phyloP scores from a whole-genome alignment of 2,113 vertebrate genomes.

The Grammomys dolichurus region DNA sequence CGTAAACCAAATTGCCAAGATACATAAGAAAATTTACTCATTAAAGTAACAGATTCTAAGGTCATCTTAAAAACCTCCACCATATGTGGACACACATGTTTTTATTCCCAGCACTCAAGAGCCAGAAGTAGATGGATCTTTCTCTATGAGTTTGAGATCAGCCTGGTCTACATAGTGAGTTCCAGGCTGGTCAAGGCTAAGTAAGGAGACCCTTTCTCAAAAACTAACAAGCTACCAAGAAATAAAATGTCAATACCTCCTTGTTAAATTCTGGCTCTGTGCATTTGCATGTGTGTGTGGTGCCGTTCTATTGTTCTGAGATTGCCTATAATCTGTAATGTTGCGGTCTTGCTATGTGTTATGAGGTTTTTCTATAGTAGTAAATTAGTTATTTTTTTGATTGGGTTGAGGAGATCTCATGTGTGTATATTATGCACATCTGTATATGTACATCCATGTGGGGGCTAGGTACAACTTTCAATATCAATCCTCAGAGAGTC shows the following conservation, averaged over 20 bases:
- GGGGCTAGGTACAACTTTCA: background rate
- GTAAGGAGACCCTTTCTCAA: background rate
- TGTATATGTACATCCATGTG: background rate
- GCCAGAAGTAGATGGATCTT: background rate
- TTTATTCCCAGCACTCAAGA: background rate
- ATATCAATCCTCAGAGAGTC: background rate
- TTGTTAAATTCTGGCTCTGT: background rate
- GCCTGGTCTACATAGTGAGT: background rate
- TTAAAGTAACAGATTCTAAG: conserved; percentile 55
- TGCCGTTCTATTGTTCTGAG: background rate
- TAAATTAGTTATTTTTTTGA: background rate
- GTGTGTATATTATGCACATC: background rate
- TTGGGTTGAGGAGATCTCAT: background rate
- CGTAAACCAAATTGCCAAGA: conserved; percentile 55
- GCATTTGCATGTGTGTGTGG: background rate
- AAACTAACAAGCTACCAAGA: background rate
- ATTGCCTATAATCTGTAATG: background rate
- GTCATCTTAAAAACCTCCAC: conserved; percentile 12
- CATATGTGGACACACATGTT: background rate
- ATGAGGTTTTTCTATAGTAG: background rate
- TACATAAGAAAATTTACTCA: conserved; percentile 12
- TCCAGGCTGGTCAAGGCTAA: background rate
- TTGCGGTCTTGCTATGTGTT: conserved; percentile 16
- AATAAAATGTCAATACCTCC: background rate
- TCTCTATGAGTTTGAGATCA: background rate